A percentile compares a stretch with the other conserved stretches of the same genome.
Evolutionary conservation across 2,113 vertebrate genomes (phyloP).

Genomic region (Astatoreochromis straeleni): DNA sequence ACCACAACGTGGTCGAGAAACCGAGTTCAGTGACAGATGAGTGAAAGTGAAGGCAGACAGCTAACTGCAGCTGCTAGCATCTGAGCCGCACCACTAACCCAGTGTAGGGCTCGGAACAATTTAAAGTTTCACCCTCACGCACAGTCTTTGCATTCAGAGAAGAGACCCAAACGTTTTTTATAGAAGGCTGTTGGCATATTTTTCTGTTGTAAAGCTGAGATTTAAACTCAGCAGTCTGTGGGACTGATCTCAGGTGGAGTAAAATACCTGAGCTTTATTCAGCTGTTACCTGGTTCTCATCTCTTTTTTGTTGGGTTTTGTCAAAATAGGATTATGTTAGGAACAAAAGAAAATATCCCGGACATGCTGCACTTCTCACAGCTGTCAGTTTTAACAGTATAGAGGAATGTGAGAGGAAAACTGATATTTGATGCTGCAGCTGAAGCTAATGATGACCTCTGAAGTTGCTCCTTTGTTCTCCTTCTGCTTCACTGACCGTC

Average conservation of each 20-base stretch:
- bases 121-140: neutral
- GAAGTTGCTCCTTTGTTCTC: neutral
- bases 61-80: neutral
- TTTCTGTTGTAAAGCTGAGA: neutral
- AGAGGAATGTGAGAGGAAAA: neutral
- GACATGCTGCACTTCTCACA: neutral
- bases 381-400: fast-evolving
- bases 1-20: neutral
- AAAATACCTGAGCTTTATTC: neutral
- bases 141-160: neutral
- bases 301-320: neutral
- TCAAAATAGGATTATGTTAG: neutral
- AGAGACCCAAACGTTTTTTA: fast-evolving
- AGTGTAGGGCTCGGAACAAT: fast-evolving
- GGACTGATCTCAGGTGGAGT: neutral
- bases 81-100: neutral
- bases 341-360: fast-evolving
- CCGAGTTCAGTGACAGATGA: fast-evolving
- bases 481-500: neutral
- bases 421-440: fast-evolving
- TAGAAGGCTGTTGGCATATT: fast-evolving
- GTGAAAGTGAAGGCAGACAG: neutral
- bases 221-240: neutral
- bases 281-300: neutral
- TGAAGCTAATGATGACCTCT: neutral